Percentiles rank a stretch among this genome's conserved stretches.
Evolutionary conservation across 2,113 vertebrate species (phyloP).

Genomic region (Stegostoma tigrinum): DNA sequence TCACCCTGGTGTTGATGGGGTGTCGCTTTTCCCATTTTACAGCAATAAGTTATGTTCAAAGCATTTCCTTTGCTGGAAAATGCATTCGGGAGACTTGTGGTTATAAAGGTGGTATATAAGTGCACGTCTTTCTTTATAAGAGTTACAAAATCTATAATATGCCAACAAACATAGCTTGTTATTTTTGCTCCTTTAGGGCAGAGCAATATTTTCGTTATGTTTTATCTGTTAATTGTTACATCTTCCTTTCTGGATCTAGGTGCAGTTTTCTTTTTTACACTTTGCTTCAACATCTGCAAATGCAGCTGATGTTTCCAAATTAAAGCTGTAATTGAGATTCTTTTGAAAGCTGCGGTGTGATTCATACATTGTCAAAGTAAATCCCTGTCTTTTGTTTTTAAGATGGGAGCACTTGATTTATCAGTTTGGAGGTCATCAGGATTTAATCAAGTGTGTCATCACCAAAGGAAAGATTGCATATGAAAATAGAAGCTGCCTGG

Average conservation of each 20-base stretch:
- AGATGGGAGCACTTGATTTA: constrained; percentile 98
- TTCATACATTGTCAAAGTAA: neutral
- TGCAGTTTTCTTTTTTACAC: neutral
- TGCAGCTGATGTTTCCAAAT: neutral
- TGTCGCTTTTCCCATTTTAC: no score
- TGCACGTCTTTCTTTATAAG: neutral
- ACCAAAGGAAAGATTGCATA: constrained; percentile 74
- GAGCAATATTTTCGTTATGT: neutral
- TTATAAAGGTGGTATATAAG: no score
- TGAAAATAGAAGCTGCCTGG: constrained; percentile 60
- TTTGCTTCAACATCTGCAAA: neutral
- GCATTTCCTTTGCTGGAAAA: no score
- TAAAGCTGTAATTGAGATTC: neutral
- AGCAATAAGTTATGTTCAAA: no score
- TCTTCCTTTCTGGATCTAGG: neutral
- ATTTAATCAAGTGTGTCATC: constrained; percentile 79
- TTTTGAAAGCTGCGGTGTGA: neutral
- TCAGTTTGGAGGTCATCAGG: constrained; percentile 85
- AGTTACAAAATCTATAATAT: neutral
- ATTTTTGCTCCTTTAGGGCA: neutral
- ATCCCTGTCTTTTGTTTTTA: constrained; percentile 41
- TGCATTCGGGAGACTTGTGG: no score
- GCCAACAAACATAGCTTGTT: neutral
- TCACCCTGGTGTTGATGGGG: no score
- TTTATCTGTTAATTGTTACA: neutral